phyloP scores from a whole-genome alignment of 2,888 invertebrate species.

The Plusia festucae region DNA sequence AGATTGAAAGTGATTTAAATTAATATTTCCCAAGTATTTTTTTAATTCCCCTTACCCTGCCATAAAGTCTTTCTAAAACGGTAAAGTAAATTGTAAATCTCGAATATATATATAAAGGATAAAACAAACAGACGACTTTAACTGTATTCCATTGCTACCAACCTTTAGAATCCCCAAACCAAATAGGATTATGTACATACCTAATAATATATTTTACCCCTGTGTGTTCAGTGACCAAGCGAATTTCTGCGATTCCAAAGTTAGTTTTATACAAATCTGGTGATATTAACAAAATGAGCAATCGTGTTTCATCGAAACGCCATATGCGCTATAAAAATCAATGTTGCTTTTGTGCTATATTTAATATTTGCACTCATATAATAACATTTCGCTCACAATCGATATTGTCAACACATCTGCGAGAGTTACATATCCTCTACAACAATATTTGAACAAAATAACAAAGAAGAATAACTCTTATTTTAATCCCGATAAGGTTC shows the following conservation, averaged over 20 bases:
- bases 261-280: slow-evolving; percentile 51
- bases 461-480: slow-evolving; percentile 39
- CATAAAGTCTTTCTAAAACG: slow-evolving; percentile 1
- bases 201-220: slow-evolving; percentile 35
- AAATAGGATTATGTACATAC: slow-evolving; percentile 55
- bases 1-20: too few relatives aligned
- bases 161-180: slow-evolving; percentile 47
- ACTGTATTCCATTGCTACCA: slow-evolving; percentile 43
- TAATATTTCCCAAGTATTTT: background rate
- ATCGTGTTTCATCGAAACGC: slow-evolving; percentile 37
- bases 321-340: slow-evolving; percentile 54
- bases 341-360: slow-evolving; percentile 43
- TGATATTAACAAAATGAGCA: slow-evolving; percentile 64
- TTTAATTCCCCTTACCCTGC: background rate
- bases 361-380: slow-evolving; percentile 58
- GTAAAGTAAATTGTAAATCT: slow-evolving; percentile 19
- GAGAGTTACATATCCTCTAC: slow-evolving; percentile 29
- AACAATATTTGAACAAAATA: slow-evolving; percentile 6
- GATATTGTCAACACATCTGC: slow-evolving; percentile 62
- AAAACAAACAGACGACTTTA: slow-evolving; percentile 39
- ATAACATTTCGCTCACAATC: slow-evolving; percentile 56
- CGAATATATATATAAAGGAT: slow-evolving; percentile 25
- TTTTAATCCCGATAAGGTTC: slow-evolving; percentile 28
- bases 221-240: slow-evolving; percentile 32
- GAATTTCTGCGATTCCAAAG: background rate